A percentile compares a stretch with the other conserved stretches of the same genome.
Evolutionary conservation across 2,888 invertebrate genomes (phyloP).

Genomic region (Dolichomitus sp.): DNA sequence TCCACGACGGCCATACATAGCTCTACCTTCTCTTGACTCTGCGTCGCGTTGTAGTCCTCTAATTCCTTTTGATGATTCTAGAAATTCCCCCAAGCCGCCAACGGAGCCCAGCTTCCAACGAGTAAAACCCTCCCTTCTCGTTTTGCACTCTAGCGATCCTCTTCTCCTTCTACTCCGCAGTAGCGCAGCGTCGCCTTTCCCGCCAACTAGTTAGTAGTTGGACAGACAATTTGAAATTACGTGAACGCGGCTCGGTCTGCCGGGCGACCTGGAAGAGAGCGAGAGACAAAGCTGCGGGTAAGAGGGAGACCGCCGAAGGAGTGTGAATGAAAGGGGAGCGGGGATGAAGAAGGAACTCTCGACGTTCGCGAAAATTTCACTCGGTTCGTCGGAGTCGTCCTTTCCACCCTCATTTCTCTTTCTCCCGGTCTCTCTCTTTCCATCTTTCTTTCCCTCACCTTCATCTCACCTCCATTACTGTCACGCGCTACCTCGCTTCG

Average conservation of each 20-base stretch:
- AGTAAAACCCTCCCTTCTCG: conserved; percentile 14
- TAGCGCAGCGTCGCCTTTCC: conserved; percentile 52
- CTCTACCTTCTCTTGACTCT: conserved; percentile 2
- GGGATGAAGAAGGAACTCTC: conserved; percentile 47
- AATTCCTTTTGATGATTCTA: conserved; percentile 77
- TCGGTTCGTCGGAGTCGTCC: conserved; percentile 42
- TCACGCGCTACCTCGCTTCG: conserved; percentile 65
- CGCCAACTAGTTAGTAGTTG: conserved; percentile 81
- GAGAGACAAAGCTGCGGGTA: conserved; percentile 25
- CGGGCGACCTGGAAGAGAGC: conserved; percentile 32
- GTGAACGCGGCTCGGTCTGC: conserved; percentile 69
- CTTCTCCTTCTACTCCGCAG: conserved; percentile 23
- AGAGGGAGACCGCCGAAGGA: conserved; percentile 12
- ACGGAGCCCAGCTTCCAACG: not conserved
- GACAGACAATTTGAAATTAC: conserved; percentile 81
- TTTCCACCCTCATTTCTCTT: conserved; percentile 28
- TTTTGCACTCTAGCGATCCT: conserved; percentile 34
- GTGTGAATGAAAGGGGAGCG: conserved; percentile 53
- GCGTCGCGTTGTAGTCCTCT: conserved; percentile 63
- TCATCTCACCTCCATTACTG: conserved; percentile 66
- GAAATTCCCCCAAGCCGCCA: conserved; percentile 70
- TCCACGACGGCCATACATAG: conserved; percentile 25
- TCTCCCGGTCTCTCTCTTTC: conserved; percentile 12
- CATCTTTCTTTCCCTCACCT: conserved; percentile 34
- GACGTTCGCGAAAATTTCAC: conserved; percentile 63